phyloP scores from a whole-genome alignment of 1,140 invertebrate species.

The Panulirus ornatus region DNA sequence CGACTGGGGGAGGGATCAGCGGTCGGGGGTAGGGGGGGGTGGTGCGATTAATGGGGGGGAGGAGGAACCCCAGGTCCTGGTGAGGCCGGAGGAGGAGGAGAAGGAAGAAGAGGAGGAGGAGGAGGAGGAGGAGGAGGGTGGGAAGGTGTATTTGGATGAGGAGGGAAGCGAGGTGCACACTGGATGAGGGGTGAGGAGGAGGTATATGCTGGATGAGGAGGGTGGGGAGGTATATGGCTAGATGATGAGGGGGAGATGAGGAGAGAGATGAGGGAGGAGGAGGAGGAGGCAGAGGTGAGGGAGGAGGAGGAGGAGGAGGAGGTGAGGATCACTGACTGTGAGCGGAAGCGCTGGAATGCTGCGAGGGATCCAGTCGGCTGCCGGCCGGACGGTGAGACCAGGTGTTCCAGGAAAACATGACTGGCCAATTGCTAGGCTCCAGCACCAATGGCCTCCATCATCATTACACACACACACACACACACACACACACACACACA shows the following conservation, averaged over 20 bases:
- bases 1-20: background rate
- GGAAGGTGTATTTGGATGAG: background rate
- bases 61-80: background rate
- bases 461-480: background rate
- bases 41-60: background rate
- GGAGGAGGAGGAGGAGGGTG: no score
- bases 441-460: no score
- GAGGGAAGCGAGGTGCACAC: background rate
- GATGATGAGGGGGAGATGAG: no score
- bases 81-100: background rate
- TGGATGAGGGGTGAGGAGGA: background rate
- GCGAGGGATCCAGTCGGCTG: background rate
- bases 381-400: no score
- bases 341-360: conserved; percentile 2
- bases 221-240: no score
- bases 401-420: no score
- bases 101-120: background rate
- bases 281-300: background rate
- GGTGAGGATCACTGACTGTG: background rate
- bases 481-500: conserved; percentile 7
- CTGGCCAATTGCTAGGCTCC: no score
- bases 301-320: background rate
- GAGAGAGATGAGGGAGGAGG: background rate
- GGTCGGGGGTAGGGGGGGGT: background rate
- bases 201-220: background rate